A percentile compares a stretch with the other conserved stretches of the same genome.
Conservation (phyloP, 1,140 invertebrate genomes). For the Asbolus verrucosus region DNA sequence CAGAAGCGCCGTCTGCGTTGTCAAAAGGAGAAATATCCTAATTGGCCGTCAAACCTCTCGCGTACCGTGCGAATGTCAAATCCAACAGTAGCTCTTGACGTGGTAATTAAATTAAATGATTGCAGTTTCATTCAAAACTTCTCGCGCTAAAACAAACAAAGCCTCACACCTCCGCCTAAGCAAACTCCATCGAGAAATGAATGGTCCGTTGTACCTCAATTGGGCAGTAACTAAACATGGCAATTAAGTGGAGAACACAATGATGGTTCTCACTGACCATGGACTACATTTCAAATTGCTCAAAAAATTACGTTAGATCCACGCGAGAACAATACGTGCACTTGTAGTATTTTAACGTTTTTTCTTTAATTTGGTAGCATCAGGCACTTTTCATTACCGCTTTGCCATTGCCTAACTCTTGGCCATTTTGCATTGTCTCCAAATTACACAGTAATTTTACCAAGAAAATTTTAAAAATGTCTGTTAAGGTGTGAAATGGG, state of each 20-base stretch:
- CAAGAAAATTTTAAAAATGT: too few species aligned
- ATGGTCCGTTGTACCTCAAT: constrained; percentile 7
- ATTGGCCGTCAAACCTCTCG: too few species aligned
- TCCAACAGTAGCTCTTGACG: constrained; percentile 4
- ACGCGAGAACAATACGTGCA: background rate
- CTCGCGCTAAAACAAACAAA: constrained; percentile 22
- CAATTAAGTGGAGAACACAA: constrained; percentile 23
- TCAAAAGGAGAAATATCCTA: too few species aligned
- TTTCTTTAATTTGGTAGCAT: background rate
- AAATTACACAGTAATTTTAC: too few species aligned
- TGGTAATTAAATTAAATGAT: constrained; percentile 13
- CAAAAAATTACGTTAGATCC: constrained; percentile 6
- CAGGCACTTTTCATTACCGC: too few species aligned
- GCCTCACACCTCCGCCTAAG: constrained; percentile 12
- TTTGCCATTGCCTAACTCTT: too few species aligned
- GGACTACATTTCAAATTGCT: constrained; percentile 39
- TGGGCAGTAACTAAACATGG: constrained; percentile 3
- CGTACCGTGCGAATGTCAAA: too few species aligned
- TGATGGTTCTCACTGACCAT: constrained; percentile 29
- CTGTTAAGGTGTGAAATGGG: too few species aligned
- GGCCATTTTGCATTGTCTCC: too few species aligned
- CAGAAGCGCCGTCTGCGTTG: too few species aligned
- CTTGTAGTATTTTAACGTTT: too few species aligned
- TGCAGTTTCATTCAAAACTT: background rate
- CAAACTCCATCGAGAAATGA: constrained; percentile 11